A percentile compares a stretch with the other conserved stretches of the same genome.
Evolutionary conservation across 1,140 invertebrate genomes (phyloP).

Genomic region (Pygmarrhopalites habei): DNA sequence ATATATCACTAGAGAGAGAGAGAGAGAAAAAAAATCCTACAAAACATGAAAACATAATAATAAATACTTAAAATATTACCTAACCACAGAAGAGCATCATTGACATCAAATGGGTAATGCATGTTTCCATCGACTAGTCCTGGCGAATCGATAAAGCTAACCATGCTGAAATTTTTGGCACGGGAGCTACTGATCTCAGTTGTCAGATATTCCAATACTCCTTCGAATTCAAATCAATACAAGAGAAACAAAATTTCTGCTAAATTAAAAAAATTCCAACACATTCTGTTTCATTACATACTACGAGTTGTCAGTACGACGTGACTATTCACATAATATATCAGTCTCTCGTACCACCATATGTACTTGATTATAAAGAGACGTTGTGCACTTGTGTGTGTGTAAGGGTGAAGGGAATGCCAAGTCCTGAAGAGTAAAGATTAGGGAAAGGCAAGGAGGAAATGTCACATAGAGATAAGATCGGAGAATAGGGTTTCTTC

Average conservation of each 20-base stretch:
- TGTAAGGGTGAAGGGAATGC: no score
- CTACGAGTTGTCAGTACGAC: constrained; percentile 38
- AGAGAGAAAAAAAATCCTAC: neutral
- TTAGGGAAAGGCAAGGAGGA: no score
- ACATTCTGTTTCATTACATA: no score
- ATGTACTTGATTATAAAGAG: no score
- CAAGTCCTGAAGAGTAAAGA: no score
- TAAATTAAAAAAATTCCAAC: no score
- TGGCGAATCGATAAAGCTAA: constrained; percentile 58
- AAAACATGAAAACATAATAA: neutral
- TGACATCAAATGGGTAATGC: constrained; percentile 60
- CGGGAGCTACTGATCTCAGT: constrained; percentile 57
- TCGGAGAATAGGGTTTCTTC: no score
- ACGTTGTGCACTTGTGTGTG: no score
- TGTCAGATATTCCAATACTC: constrained; percentile 52
- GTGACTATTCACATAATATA: constrained; percentile 13
- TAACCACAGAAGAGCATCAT: constrained; percentile 54
- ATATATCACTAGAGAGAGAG: neutral
- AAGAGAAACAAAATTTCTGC: no score
- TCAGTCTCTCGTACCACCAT: no score
- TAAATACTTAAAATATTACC: constrained; percentile 41
- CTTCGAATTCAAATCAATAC: no score
- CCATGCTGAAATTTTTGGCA: constrained; percentile 54
- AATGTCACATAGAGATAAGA: no score
- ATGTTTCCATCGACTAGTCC: constrained; percentile 59